Evolutionary conservation across 2,888 invertebrate species (phyloP), one percentile per base, ranked within the genome.

Genomic region (Stomorhina lunata): DNA sequence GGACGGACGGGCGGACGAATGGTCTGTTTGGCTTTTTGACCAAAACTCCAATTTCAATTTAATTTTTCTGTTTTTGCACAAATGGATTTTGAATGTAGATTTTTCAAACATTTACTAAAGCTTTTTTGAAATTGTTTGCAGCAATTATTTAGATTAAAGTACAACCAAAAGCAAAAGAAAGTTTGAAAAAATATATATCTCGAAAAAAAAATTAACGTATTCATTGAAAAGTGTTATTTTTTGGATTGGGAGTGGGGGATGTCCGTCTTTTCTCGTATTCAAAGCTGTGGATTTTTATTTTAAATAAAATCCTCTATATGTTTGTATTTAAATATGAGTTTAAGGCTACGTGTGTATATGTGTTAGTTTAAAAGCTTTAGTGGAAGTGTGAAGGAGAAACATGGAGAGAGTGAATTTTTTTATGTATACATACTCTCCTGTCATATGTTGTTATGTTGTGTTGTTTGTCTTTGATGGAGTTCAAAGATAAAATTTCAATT

Each of bases 401-500:
- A 15, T 10, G 6, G 29, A 25, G 7, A 29, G n/a, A 22, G 7
- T 22, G 15, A 29, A 27, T 25, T 2, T 59, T 12, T 45, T 37
- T 55, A 29, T 20, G n/a, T 27, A 12, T 15, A 63, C 15, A 7
- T 48, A n/a, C n/a, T n/a, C n/a, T n/a, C n/a, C n/a, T 50, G 12
- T 45, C 66, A 37, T 25, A 22, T 27, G 25, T 50, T 48, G 20
- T 12, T 7, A 25, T 53, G 3, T 45, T 25, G 0, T 22, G n/a
- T 40, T 22, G 17, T 48, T 43, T 48, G 9, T 17, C n/a, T 43
- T 57, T 69, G 78, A 82, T 82, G 69, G 40, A 79, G 73, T 79
- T 78, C 69, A 75, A 65, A 78, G 75, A 75, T 69, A 82, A 79
- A 75, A 69, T 82, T 82, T 82, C 81, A 82, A 82, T 82, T 78